Evolutionary conservation across 2,888 invertebrate genomes (phyloP).

Genomic region (Cryptocheilus praepositus): DNA sequence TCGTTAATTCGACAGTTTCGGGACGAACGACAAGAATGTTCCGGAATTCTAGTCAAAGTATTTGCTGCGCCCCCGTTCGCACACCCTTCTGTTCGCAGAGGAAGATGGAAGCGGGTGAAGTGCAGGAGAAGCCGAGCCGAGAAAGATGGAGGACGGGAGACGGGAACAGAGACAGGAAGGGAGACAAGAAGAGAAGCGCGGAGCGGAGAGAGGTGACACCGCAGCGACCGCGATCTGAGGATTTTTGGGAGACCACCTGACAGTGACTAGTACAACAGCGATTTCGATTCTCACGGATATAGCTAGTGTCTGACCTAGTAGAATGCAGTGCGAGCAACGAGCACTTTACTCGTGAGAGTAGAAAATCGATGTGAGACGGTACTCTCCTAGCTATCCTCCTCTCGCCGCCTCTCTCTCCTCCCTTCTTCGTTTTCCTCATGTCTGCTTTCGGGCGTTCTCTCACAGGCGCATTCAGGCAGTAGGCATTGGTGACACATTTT

Average conservation of each 20-base stretch:
- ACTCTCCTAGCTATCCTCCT: background rate
- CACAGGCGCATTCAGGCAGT: background rate
- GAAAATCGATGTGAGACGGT: slow-evolving; percentile 1
- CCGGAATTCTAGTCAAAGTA: slow-evolving; percentile 50
- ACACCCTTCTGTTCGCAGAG: background rate
- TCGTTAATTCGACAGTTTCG: slow-evolving; percentile 56
- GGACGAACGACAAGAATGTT: slow-evolving; percentile 54
- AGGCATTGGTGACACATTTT: slow-evolving; percentile 15
- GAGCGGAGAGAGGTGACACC: background rate
- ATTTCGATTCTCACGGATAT: slow-evolving; percentile 29
- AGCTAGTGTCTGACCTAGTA: slow-evolving; percentile 4
- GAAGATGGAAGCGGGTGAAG: no score
- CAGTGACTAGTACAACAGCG: slow-evolving; percentile 43
- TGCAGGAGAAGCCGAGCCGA: no score
- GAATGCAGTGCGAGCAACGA: background rate
- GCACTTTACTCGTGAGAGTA: background rate
- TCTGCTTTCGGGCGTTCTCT: background rate
- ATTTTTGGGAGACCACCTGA: slow-evolving; percentile 40
- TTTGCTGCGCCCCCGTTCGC: slow-evolving; percentile 28
- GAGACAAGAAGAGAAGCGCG: background rate
- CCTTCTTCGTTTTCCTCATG: background rate
- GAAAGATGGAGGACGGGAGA: no score
- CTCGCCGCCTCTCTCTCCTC: slow-evolving; percentile 6
- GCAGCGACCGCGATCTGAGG: slow-evolving; percentile 32
- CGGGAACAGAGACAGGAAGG: no score